Base-by-base conservation (phyloP, 23 tunicate genomes). In the Trididemnum miniatum region DNA sequence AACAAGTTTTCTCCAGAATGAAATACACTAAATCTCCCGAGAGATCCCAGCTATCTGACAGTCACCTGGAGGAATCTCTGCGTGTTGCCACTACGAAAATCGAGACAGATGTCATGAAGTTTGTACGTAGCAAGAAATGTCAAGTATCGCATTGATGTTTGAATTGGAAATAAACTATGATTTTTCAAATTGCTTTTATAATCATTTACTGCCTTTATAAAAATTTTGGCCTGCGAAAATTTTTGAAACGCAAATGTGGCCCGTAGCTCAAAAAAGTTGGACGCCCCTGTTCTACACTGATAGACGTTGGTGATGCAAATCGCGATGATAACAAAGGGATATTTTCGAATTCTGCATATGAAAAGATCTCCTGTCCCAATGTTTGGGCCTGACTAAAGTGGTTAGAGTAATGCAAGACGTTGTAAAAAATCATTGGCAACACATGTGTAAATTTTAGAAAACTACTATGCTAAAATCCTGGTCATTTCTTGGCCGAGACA, bases 31-130 rank as follows among this genome's bases (percentile, higher is more conserved):
- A 67, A 67, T 33, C 38, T 30, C 37, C 75, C 75, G 38, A 20
- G 75, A 67, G 75, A 67, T 67, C 75, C 75, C 75, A 12, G 37
- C 75, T 67, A 67, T 67, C 75, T 67, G 75, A 67, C 75, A 67
- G 75, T 67, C 75, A 67, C 75, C 75, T 67, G 75, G 75, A 67
- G 75, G 75, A 67, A 30, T 67, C 75, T 67, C 75, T 67, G 75
- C 38, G 75, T 67, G 75, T 67, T 67, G 38, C 75, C 75, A 67
- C 38, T 4, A 67, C 75, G 75, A 67, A 37, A 67, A 30, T 67
- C 75, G 75, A 32, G 75, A 37, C 38, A 67, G 75, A 67, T 67
- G 32, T 67, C 75, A 67, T 67, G 75, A 67, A 67, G 32, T 38
- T 67, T 67, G 75, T 67, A 67, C 75, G 75, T 67, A 67, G 25